These are phyloP conservation scores for Paratilapia polleni DNA, from an alignment of 2,113 vertebrate species.

Conservation along the genomic window DNA sequence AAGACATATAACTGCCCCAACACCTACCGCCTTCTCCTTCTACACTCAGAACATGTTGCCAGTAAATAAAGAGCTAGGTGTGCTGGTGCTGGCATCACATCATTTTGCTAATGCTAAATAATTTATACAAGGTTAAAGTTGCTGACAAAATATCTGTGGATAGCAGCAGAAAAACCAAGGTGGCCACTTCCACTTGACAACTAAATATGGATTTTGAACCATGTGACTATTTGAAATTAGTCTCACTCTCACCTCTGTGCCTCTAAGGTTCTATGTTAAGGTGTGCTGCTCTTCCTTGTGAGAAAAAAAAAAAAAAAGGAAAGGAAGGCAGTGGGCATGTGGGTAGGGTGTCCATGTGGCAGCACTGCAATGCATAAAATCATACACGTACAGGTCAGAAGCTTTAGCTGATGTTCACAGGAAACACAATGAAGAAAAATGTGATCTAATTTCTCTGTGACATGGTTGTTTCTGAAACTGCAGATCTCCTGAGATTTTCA, in stretches of 20 bases:
- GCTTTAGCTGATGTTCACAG: background rate
- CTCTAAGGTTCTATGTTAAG: too few relatives aligned
- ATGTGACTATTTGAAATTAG: background rate
- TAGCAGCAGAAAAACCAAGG: background rate
- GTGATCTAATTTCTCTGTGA: background rate
- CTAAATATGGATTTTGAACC: background rate
- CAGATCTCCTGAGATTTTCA: background rate
- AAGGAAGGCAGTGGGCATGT: too few relatives aligned
- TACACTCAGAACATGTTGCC: background rate
- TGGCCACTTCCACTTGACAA: background rate
- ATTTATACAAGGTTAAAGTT: background rate
- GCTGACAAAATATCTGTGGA: background rate
- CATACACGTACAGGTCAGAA: background rate
- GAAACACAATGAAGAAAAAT: background rate
- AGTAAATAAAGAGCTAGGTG: background rate
- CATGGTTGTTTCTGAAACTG: rapidly evolving
- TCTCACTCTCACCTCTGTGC: background rate
- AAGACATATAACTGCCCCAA: background rate
- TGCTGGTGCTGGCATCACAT: background rate
- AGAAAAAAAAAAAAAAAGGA: too few relatives aligned
- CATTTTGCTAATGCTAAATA: background rate
- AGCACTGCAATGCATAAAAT: background rate
- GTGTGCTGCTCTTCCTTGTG: too few relatives aligned
- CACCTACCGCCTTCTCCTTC: background rate
- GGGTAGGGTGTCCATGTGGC: too few relatives aligned